Evolutionary conservation across 2,888 invertebrate species (phyloP).

Genomic region (Patella pellucida): DNA sequence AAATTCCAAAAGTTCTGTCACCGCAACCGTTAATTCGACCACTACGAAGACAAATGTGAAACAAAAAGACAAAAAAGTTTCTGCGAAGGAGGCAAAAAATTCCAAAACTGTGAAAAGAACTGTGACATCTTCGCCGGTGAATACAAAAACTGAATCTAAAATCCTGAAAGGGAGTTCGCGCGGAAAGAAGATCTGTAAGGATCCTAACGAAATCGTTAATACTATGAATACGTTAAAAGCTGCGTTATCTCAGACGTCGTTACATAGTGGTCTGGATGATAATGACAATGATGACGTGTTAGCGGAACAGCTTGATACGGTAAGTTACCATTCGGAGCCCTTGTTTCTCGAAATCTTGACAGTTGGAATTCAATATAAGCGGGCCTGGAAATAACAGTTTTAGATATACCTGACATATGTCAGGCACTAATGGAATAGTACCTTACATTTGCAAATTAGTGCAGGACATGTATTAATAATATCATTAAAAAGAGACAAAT

Average conservation of each 20-base stretch:
- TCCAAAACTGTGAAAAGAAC: background rate
- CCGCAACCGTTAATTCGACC: background rate
- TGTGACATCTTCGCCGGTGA: background rate
- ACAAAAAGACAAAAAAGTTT: background rate
- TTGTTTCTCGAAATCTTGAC: too few species aligned
- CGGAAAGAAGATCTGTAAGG: background rate
- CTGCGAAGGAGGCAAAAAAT: background rate
- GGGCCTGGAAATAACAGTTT: too few species aligned
- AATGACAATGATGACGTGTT: conserved; percentile 39
- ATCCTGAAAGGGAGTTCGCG: background rate
- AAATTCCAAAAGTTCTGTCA: background rate
- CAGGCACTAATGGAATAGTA: too few species aligned
- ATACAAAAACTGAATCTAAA: conserved; percentile 11
- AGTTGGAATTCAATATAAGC: too few species aligned
- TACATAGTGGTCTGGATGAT: conserved; percentile 16
- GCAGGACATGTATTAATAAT: too few species aligned
- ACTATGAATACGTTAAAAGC: conserved; percentile 5
- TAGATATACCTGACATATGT: too few species aligned
- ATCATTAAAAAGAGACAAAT: too few species aligned
- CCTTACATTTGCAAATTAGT: too few species aligned
- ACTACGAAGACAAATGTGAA: background rate
- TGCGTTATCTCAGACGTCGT: conserved; percentile 6
- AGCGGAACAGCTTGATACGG: conserved; percentile 50
- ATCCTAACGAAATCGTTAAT: conserved; percentile 12
- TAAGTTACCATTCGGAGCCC: conserved; percentile 30